phyloP scores from a whole-genome alignment of 2,797 vertebrate genomes.

The Eulemur coronatus region DNA sequence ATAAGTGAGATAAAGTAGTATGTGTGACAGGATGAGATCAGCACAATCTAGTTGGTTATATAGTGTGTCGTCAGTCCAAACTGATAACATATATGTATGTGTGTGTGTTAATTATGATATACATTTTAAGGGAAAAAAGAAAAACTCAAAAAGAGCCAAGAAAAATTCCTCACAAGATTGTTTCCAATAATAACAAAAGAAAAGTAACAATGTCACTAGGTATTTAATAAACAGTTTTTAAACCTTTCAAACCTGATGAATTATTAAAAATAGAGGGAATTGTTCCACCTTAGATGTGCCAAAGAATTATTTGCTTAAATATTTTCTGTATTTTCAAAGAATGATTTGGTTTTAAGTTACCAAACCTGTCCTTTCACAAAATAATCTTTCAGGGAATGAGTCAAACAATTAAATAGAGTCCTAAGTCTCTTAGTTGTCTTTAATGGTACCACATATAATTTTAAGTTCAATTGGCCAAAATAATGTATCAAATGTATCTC shows the following conservation, averaged over 20 bases:
- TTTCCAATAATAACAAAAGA: constrained; percentile 70
- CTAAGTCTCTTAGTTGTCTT: neutral
- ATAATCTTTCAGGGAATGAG: neutral
- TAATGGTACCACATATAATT: neutral
- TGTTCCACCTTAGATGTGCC: neutral
- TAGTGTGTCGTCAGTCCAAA: constrained; percentile 49
- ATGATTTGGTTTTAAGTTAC: neutral
- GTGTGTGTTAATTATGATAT: constrained; percentile 58
- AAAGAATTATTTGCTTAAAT: constrained; percentile 18
- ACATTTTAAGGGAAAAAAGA: constrained; percentile 68
- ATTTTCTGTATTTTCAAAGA: neutral
- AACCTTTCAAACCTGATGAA: neutral
- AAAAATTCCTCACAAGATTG: constrained; percentile 67
- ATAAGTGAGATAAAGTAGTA: constrained; percentile 71
- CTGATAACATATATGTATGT: constrained; percentile 52
- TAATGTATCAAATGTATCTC: neutral
- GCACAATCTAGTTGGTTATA: neutral
- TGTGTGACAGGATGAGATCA: constrained; percentile 54
- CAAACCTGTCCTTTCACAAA: neutral
- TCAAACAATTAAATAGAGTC: neutral
- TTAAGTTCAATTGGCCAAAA: neutral
- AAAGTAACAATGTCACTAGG: constrained; percentile 23
- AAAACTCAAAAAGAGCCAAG: constrained; percentile 53
- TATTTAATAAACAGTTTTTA: constrained; percentile 20
- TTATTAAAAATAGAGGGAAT: neutral